phyloP scores from a whole-genome alignment of 2,113 vertebrate genomes.

The Myanophis thanlyinensis region DNA sequence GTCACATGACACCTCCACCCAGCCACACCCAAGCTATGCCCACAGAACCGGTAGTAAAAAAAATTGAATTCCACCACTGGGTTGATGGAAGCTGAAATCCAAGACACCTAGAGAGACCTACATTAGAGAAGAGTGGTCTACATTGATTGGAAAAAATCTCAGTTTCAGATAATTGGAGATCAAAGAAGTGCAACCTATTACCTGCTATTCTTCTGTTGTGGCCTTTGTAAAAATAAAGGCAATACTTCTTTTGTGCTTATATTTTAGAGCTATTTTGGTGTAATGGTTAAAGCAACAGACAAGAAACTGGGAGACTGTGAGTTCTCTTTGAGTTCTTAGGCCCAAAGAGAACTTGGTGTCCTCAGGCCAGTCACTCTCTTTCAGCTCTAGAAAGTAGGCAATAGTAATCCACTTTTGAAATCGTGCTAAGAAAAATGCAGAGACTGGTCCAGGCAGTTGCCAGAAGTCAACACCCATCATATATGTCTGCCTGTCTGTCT shows the following conservation, averaged over 20 bases:
- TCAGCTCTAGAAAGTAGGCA: not conserved
- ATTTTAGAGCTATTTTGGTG: not conserved
- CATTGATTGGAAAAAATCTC: not conserved
- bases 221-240: not conserved
- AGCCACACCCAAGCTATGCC: too few species aligned
- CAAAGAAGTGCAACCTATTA: not conserved
- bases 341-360: not conserved
- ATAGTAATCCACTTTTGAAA: not conserved
- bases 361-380: not conserved
- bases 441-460: not conserved
- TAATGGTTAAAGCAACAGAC: not conserved
- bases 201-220: not conserved
- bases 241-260: not conserved
- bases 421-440: not conserved
- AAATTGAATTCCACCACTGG: too few species aligned
- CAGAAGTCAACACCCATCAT: not conserved
- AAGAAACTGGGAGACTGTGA: not conserved
- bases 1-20: too few species aligned
- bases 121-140: not conserved
- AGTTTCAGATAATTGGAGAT: not conserved
- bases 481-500: not conserved
- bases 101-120: not conserved
- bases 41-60: too few species aligned
- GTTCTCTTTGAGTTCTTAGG: not conserved
- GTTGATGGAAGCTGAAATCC: not conserved